Base-by-base conservation (phyloP, 2,888 invertebrate species). In the Euplagia quadripunctaria region DNA sequence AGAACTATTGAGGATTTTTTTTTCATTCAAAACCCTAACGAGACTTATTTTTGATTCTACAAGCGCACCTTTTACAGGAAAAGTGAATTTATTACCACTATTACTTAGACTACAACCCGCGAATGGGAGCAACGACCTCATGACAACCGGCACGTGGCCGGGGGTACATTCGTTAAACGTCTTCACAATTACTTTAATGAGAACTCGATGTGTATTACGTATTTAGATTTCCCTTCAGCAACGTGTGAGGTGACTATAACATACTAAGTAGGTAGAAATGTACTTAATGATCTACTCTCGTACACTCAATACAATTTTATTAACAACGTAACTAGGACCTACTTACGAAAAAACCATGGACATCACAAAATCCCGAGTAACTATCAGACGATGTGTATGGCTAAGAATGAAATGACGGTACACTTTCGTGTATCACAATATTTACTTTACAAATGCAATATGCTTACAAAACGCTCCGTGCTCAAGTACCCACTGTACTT, bases 291-390 rank as follows among this genome's bases (percentile, higher is more conserved):
- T 77, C 91, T 93, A 94, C 86, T 88, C 86, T 87, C 90, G 87
- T 92, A 91, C 89, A 90, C 89, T 90, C 91, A 89, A 88, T 92
- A 93, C 89, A 89, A 89, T 92, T 90, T 84, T 83, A 82, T 93
- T 91, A 95, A 94, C 94, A 94, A 94, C 90, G 85, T 90, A 93
- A 92, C 94, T 94, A 95, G 87, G 85, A 81, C 67, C 93, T 94
- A 94, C 91, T 90, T 92, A 94, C 86, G 85, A 88, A 86, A 85
- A 90, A 91, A 89, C 93, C 94, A 92, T 93, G 85, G 93, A 92
- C 94, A 93, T 94, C 93, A 93, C 94, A 88, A 90, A 93, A 92
- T 91, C 87, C 88, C 74, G 76, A 83, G 73, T 78, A 77, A 79
- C 73, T 79, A 77, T 83, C 79, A 83, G 83, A 90, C 81, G 77